These are phyloP conservation scores for Chaenogobius annularis DNA, from an alignment of 2,113 vertebrate species.

Conservation along the genomic window DNA sequence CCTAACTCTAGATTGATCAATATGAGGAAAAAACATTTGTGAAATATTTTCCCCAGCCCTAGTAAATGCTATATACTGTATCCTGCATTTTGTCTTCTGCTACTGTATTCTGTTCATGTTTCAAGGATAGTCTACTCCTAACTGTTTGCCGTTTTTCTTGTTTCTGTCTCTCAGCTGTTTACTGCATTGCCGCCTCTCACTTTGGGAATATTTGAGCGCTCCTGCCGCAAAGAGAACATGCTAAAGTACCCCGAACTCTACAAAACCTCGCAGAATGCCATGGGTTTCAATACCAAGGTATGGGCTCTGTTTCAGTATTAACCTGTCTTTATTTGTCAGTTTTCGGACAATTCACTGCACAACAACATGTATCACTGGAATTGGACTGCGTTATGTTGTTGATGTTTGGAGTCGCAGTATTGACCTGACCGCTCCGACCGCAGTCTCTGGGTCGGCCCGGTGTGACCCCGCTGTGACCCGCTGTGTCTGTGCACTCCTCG, in stretches of 20 bases:
- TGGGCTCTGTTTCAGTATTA: too few species aligned
- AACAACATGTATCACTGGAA: background rate
- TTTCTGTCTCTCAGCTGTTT: background rate
- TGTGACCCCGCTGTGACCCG: slow-evolving; percentile 49
- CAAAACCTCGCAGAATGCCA: slow-evolving; percentile 96
- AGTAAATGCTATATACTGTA: too few species aligned
- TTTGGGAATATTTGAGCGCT: slow-evolving; percentile 97
- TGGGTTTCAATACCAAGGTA: slow-evolving; percentile 99
- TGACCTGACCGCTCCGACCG: slow-evolving; percentile 38
- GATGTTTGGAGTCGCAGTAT: slow-evolving; percentile 14
- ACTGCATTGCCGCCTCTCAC: slow-evolving; percentile 96
- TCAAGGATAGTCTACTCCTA: background rate
- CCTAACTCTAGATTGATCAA: too few species aligned
- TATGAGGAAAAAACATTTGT: too few species aligned
- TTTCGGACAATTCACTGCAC: background rate
- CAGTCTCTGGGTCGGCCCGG: slow-evolving; percentile 30
- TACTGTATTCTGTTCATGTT: too few species aligned
- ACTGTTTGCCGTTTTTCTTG: background rate
- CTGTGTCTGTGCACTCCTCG: slow-evolving; percentile 46
- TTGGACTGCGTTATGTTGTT: slow-evolving; percentile 15
- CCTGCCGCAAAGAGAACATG: slow-evolving; percentile 97
- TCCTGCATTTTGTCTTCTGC: too few species aligned
- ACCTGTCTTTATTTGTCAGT: too few species aligned
- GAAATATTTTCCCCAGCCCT: too few species aligned
- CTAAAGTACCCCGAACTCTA: slow-evolving; percentile 97